A percentile compares a stretch with the other conserved stretches of the same genome.
Evolutionary conservation across 1,140 invertebrate genomes (phyloP).

Genomic region (Chelonus insularis): DNA sequence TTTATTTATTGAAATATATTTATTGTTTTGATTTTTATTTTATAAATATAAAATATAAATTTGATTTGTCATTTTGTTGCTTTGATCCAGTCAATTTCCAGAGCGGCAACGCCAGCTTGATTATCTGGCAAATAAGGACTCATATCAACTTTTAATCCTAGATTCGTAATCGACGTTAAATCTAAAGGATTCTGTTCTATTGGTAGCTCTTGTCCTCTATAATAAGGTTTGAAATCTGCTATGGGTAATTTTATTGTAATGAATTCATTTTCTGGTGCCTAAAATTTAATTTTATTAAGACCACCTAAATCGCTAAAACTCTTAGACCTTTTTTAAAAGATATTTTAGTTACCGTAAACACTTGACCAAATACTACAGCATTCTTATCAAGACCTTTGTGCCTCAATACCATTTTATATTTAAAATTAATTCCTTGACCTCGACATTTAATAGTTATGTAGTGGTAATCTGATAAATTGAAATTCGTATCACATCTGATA

Average conservation of each 20-base stretch:
- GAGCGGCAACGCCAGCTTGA: constrained; percentile 66
- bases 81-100: constrained; percentile 70
- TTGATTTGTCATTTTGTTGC: constrained; percentile 46
- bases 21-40: too few relatives aligned
- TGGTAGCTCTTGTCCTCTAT: constrained; percentile 60
- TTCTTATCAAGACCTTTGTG: constrained; percentile 66
- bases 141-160: constrained; percentile 69
- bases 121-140: constrained; percentile 68
- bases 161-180: constrained; percentile 62
- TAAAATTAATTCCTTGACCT: constrained; percentile 60
- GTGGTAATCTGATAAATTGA: constrained; percentile 60
- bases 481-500: constrained; percentile 57
- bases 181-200: constrained; percentile 64
- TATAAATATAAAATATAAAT: not conserved
- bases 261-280: constrained; percentile 64
- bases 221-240: constrained; percentile 67
- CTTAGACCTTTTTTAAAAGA: not conserved
- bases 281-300: constrained; percentile 37
- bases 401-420: constrained; percentile 67
- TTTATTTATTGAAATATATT: too few relatives aligned
- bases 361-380: constrained; percentile 66
- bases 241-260: constrained; percentile 61
- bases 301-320: constrained; percentile 1
- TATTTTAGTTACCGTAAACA: constrained; percentile 62
- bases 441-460: constrained; percentile 63